Evolutionary conservation across 2,113 vertebrate species (phyloP).

Genomic region (Poecilia latipinna): DNA sequence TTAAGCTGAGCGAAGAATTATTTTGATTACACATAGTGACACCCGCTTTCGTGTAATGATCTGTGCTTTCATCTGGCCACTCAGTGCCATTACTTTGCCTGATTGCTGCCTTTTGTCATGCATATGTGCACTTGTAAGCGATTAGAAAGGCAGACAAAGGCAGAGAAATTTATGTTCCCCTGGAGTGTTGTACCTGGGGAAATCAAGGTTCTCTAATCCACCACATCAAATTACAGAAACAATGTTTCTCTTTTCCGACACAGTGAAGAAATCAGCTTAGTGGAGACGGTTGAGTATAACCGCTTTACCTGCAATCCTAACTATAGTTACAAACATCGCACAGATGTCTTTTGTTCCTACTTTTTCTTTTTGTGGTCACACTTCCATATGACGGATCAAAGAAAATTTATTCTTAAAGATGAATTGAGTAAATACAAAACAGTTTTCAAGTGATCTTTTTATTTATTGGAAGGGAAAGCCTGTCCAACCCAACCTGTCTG

Average conservation of each 20-base stretch:
- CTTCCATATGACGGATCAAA: background rate
- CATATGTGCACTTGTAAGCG: slow-evolving; percentile 6
- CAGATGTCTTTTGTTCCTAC: background rate
- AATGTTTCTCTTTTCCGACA: slow-evolving; percentile 5
- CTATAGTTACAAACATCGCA: background rate
- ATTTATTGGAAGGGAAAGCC: background rate
- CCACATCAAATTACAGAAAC: slow-evolving; percentile 5
- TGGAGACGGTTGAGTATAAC: background rate
- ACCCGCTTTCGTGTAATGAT: background rate
- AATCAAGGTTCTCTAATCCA: slow-evolving; percentile 27
- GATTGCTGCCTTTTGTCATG: slow-evolving; percentile 20
- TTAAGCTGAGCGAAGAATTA: background rate
- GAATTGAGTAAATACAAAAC: background rate
- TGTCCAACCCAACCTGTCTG: background rate
- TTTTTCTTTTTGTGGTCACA: background rate
- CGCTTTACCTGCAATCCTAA: background rate
- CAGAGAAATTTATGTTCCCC: slow-evolving; percentile 7
- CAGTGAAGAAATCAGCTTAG: slow-evolving; percentile 7
- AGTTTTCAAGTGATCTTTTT: background rate
- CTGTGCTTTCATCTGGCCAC: background rate
- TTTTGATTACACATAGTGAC: background rate
- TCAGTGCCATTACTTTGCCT: background rate
- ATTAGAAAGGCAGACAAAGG: slow-evolving; percentile 16
- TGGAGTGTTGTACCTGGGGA: slow-evolving; percentile 27
- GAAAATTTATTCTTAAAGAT: background rate